Percentiles rank a stretch among this genome's conserved stretches.
Evolutionary conservation across 2,888 invertebrate genomes (phyloP).

Genomic region (Cynaeus angustus): DNA sequence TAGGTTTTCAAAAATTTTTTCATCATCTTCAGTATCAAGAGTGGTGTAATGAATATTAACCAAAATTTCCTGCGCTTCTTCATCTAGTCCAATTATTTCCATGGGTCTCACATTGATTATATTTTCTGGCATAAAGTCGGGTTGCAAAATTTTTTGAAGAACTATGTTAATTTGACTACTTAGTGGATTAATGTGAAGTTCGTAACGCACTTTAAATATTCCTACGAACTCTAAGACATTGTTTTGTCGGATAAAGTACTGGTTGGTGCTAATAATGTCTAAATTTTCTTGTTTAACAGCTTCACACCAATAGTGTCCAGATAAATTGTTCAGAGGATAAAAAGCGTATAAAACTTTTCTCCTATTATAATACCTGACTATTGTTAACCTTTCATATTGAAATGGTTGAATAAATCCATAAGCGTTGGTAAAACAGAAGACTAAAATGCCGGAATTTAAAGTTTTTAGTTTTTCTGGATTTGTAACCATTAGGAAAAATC

Average conservation of each 20-base stretch:
- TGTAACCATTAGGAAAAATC: not conserved
- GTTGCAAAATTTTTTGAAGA: not conserved
- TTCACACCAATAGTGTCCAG: constrained; percentile 64
- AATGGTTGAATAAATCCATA: constrained; percentile 14
- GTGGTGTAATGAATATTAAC: constrained; percentile 8
- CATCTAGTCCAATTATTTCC: constrained; percentile 11
- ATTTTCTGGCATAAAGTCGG: not conserved
- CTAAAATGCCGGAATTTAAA: constrained; percentile 52
- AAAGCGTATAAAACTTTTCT: not conserved
- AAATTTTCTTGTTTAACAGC: constrained; percentile 57
- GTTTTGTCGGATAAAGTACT: constrained; percentile 46
- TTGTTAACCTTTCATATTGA: constrained; percentile 8
- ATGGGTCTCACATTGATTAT: not conserved
- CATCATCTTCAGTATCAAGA: not conserved
- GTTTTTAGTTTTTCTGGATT: constrained; percentile 1
- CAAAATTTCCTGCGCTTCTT: not conserved
- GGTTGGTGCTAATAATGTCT: constrained; percentile 35
- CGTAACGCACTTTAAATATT: constrained; percentile 47
- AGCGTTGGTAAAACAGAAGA: constrained; percentile 61
- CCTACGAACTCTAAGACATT: constrained; percentile 57
- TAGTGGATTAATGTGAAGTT: constrained; percentile 7
- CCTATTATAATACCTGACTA: not conserved
- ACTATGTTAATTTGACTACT: not conserved
- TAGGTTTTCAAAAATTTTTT: not conserved
- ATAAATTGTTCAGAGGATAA: constrained; percentile 37